phyloP scores from a whole-genome alignment of 2,888 invertebrate species.

The Branchellion lobata region DNA sequence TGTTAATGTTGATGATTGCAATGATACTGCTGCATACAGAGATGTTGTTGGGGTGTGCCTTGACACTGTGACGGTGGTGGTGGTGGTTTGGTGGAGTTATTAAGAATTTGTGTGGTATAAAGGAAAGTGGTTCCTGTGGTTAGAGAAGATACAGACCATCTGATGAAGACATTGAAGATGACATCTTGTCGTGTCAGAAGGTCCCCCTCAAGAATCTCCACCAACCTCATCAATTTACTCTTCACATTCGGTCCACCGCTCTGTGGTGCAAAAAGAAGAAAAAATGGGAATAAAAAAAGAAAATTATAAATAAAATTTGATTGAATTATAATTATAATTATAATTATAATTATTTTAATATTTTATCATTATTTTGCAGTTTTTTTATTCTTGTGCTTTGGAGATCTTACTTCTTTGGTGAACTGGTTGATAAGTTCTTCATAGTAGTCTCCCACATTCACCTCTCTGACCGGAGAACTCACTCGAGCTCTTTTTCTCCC shows the following conservation, averaged over 20 bases:
- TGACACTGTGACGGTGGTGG: background rate
- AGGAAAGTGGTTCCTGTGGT: too few species aligned
- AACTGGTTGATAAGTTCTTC: background rate
- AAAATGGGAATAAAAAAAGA: too few species aligned
- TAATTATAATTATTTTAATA: too few species aligned
- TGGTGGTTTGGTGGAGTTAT: too few species aligned
- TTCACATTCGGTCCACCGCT: background rate
- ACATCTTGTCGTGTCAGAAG: background rate
- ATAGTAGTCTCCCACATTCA: slow-evolving; percentile 1
- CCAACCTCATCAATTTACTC: background rate
- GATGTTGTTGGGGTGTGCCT: background rate
- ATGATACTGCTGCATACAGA: background rate
- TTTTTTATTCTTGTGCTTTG: too few species aligned
- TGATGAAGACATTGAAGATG: background rate
- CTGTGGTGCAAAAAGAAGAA: background rate
- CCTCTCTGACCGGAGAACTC: slow-evolving; percentile 6
- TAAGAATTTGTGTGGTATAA: too few species aligned
- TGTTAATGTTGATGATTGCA: background rate
- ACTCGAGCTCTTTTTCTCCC: background rate
- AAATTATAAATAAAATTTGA: too few species aligned
- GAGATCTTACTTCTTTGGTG: background rate
- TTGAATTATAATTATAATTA: too few species aligned
- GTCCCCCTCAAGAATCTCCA: background rate
- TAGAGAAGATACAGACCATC: slow-evolving; percentile 65
- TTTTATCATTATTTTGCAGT: too few species aligned